These are phyloP conservation scores for Ceyx melanurus DNA, from an alignment of 2,113 vertebrate genomes.

Conservation along the genomic window DNA sequence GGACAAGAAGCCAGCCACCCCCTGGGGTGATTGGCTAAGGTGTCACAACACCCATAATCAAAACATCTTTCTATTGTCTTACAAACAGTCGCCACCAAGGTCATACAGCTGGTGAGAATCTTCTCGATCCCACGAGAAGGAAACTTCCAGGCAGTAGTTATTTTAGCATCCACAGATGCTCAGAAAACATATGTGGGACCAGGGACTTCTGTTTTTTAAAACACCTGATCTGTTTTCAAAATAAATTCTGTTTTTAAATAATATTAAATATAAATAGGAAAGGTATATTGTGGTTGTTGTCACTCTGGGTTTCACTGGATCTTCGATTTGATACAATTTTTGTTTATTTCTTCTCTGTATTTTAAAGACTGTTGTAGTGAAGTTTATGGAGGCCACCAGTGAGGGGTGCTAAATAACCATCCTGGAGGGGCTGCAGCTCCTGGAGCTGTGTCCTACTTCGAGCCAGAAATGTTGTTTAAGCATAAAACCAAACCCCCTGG, in stretches of 20 bases:
- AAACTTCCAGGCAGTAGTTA: too few relatives aligned
- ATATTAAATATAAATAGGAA: not conserved
- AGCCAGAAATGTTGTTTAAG: not conserved
- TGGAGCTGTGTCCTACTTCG: not conserved
- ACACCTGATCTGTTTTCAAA: not conserved
- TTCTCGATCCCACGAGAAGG: too few relatives aligned
- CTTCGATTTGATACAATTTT: not conserved
- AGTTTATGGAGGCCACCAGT: constrained; percentile 17
- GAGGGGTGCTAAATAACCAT: constrained; percentile 42
- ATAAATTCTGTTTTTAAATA: not conserved
- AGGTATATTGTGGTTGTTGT: not conserved
- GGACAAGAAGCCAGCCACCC: too few relatives aligned
- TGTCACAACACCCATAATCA: too few relatives aligned
- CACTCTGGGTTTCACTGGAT: not conserved
- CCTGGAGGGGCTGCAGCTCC: not conserved
- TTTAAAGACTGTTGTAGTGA: not conserved
- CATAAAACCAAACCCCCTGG: not conserved
- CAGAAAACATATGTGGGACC: fast-evolving
- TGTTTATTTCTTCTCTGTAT: not conserved
- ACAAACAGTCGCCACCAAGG: too few relatives aligned
- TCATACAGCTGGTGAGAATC: too few relatives aligned
- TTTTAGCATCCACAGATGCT: not conserved
- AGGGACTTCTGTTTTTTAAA: not conserved
- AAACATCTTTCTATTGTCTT: too few relatives aligned
- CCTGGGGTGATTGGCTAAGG: too few relatives aligned